Percentiles rank a stretch among this genome's conserved stretches.
Evolutionary conservation across 2,888 invertebrate species (phyloP).

Genomic region (Alloplasta piceator): DNA sequence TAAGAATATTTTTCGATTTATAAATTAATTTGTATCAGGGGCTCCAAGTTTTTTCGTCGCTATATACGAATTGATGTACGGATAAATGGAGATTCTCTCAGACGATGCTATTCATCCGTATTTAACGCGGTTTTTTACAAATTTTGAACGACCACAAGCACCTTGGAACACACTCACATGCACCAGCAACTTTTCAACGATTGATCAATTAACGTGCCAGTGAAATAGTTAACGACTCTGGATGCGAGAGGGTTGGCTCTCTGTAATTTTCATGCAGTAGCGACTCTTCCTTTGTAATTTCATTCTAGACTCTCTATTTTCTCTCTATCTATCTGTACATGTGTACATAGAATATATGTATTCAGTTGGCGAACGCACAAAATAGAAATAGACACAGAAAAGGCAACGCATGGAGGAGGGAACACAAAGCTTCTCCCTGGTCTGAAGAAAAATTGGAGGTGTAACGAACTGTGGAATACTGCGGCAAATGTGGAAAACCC

Average conservation of each 20-base stretch:
- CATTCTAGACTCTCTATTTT: constrained; percentile 47
- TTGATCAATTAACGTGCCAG: constrained; percentile 69
- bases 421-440: neutral
- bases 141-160: neutral
- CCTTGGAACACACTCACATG: too few relatives aligned
- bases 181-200: constrained; percentile 51
- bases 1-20: too few relatives aligned
- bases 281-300: constrained; percentile 61
- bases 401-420: constrained; percentile 7
- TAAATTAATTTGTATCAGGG: too few relatives aligned
- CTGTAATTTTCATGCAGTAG: constrained; percentile 59
- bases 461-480: neutral
- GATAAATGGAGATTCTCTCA: too few relatives aligned
- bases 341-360: constrained; percentile 4
- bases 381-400: constrained; percentile 18
- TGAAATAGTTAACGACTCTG: constrained; percentile 66
- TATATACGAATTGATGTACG: too few relatives aligned
- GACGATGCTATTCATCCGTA: neutral
- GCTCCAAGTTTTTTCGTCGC: too few relatives aligned
- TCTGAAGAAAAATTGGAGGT: constrained; percentile 28
- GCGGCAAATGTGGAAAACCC: constrained; percentile 7
- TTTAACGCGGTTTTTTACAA: neutral
- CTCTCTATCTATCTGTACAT: constrained; percentile 20
- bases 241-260: constrained; percentile 31
- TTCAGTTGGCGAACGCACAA: neutral